Conservation (phyloP, 2,797 vertebrate species). For the Hafferia zeledoni region DNA sequence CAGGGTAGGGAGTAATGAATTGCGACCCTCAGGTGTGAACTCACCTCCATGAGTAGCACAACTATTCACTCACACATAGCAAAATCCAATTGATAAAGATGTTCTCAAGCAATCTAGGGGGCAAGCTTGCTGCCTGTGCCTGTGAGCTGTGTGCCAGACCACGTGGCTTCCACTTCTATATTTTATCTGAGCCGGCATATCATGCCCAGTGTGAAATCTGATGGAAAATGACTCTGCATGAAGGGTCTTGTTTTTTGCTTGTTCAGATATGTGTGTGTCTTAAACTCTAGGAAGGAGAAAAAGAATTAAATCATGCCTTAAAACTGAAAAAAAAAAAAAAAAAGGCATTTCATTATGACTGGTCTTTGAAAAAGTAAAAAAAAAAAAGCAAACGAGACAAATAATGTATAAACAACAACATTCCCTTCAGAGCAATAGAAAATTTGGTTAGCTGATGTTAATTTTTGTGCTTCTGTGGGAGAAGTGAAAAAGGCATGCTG, state of each 20-base stretch:
- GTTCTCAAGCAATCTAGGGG: background rate
- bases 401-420: background rate
- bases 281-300: background rate
- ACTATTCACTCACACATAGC: background rate
- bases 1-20: background rate
- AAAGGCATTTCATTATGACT: background rate
- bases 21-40: background rate
- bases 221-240: background rate
- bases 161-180: fast-evolving
- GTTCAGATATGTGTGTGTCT: background rate
- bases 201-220: background rate
- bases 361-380: background rate
- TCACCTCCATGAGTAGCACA: background rate
- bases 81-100: fast-evolving
- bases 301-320: background rate
- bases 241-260: background rate
- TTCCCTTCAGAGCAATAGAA: slow-evolving; percentile 48
- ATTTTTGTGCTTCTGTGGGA: slow-evolving; percentile 60
- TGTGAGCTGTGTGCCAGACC: background rate
- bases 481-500: slow-evolving; percentile 62
- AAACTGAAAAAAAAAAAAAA: background rate
- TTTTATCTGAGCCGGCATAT: background rate
- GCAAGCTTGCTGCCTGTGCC: background rate
- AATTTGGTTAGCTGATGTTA: slow-evolving; percentile 51
- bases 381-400: background rate